Conservation (phyloP, 2,888 invertebrate genomes). For the Boloria euphrosyne region DNA sequence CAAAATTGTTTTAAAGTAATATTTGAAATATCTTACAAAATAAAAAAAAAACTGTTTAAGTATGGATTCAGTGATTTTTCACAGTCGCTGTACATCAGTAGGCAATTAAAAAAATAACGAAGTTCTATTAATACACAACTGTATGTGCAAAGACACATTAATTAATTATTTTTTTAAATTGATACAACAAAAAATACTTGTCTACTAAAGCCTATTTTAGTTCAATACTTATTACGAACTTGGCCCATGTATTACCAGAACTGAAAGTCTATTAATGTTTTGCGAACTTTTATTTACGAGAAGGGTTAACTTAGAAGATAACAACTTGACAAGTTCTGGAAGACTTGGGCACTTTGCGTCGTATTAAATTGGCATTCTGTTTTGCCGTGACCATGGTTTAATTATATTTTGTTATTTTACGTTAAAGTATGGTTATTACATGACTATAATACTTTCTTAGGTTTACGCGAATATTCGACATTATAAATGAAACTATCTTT, state of each 20-base stretch:
- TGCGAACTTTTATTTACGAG: constrained; percentile 35
- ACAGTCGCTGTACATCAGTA: no score
- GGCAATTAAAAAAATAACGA: no score
- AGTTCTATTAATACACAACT: no score
- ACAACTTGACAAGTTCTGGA: constrained; percentile 33
- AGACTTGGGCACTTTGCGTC: constrained; percentile 18
- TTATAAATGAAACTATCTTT: no score
- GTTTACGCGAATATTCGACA: no score
- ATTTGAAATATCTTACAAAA: no score
- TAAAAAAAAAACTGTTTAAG: no score
- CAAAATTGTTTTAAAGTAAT: no score
- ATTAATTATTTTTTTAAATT: neutral
- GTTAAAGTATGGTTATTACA: no score
- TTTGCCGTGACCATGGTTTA: neutral
- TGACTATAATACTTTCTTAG: no score
- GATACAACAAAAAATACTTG: neutral
- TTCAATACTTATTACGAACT: constrained; percentile 14
- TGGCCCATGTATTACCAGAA: constrained; percentile 34
- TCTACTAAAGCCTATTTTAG: constrained; percentile 43
- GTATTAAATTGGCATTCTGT: constrained; percentile 28
- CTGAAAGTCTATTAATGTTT: constrained; percentile 35
- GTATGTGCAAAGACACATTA: neutral
- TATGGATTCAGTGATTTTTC: no score
- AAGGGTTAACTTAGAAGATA: constrained; percentile 35
- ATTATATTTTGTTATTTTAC: neutral